Evolutionary conservation across 2,113 vertebrate species (phyloP), one percentile per base, ranked within the genome.

Genomic region (Psophia crepitans): DNA sequence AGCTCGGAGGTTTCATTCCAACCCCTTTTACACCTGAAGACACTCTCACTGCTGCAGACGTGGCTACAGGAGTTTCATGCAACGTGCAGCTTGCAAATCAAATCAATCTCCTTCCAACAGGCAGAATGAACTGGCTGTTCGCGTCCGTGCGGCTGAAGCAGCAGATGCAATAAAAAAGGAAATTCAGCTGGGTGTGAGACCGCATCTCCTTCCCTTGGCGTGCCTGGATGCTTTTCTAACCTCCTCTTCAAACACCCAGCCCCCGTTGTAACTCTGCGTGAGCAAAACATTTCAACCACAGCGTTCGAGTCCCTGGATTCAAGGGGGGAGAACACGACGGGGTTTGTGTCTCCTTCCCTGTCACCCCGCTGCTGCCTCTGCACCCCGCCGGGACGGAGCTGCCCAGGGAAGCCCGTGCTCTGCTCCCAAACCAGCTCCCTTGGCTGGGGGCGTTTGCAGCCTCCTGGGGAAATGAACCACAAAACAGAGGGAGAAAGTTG

Each of bases 1-100:
- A 68, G 84, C 95, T 87, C 56, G 0, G n/a, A 64, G 93, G 89
- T 37, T 63, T 68, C 63, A 0, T n/a, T n/a, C n/a, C n/a, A n/a
- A n/a, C n/a, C n/a, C n/a, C n/a, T n/a, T n/a, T n/a, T n/a, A 17
- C 91, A 95, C 93, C 93, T 82, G 90, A 90, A 74, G 94, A 79
- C 44, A 5, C 60, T 27, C 79, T 61, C 44, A 6, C 86, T 1
- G 57, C 97, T 63, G 88, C 88, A 87, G 94, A 80, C 12, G 12
- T 9, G 85, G 88, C 84, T 71, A 1, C 75, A 30, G 93, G 76
- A 93, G 83, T 18, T 73, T 22, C 49, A 17, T 39, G 73, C 84
- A n/a, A 58, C 5, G 46, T 28, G 82, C 8, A 65, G 43, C 81
- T 74, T 56, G 18, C 93, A 53, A 37, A 93, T 21, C 93, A 53